Evolutionary conservation across 2,797 vertebrate genomes (phyloP).

Genomic region (Phoebastria nigripes): DNA sequence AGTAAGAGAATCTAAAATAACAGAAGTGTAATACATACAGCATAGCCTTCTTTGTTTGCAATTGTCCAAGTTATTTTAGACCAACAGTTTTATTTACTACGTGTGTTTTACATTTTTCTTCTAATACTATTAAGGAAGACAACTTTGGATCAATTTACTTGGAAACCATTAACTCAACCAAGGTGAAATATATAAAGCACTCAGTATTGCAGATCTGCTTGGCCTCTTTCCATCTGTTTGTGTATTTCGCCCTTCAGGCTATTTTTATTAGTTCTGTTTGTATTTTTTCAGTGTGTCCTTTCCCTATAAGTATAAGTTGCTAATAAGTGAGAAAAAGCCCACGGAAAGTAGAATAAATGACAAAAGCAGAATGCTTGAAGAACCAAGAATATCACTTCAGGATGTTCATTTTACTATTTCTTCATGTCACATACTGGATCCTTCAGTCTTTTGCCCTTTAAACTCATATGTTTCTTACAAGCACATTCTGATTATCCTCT

Average conservation of each 20-base stretch:
- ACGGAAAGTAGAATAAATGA: neutral
- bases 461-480: neutral
- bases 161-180: constrained; percentile 23
- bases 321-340: neutral
- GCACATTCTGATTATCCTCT: neutral
- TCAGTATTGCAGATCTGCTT: neutral
- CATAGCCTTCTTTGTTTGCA: neutral
- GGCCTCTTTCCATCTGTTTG: constrained; percentile 26
- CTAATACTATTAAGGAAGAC: constrained; percentile 2
- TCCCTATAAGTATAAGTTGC: neutral
- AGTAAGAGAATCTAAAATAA: neutral
- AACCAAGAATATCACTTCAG: neutral
- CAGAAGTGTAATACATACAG: neutral
- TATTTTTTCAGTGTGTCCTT: neutral
- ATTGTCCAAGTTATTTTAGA: neutral
- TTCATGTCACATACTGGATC: neutral
- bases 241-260: constrained; percentile 11
- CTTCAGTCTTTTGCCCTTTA: neutral
- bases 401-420: neutral
- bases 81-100: neutral
- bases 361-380: neutral
- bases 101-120: neutral
- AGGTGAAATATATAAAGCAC: constrained; percentile 41
- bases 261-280: constrained; percentile 1
- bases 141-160: constrained; percentile 44